Percentiles rank a stretch among this genome's conserved stretches.
phyloP scores from a whole-genome alignment of 2,888 invertebrate genomes.

The Ichneumon xanthorius region DNA sequence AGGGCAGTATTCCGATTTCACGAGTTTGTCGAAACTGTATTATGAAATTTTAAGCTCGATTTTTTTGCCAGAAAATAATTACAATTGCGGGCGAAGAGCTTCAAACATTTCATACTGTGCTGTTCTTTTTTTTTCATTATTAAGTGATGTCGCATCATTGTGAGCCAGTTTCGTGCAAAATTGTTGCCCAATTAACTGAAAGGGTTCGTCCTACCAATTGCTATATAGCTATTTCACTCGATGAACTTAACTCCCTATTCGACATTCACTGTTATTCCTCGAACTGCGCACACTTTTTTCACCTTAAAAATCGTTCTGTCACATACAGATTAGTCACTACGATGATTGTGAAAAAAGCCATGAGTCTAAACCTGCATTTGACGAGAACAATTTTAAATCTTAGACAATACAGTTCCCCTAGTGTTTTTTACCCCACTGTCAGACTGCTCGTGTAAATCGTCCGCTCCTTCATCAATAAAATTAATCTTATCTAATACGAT shows the following conservation, averaged over 20 bases:
- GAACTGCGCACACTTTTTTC: slow-evolving; percentile 32
- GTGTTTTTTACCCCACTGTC: slow-evolving; percentile 32
- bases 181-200: slow-evolving; percentile 24
- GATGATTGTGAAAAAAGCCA: slow-evolving; percentile 5
- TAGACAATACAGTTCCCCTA: slow-evolving; percentile 14
- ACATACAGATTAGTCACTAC: slow-evolving; percentile 26
- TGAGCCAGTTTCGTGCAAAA: slow-evolving; percentile 2
- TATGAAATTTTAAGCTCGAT: not conserved
- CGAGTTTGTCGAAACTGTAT: not conserved
- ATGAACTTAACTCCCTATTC: not conserved
- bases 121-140: not conserved
- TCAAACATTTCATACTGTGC: not conserved
- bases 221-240: not conserved
- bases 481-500: slow-evolving; percentile 42
- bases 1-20: not conserved
- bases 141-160: not conserved
- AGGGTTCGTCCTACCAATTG: slow-evolving; percentile 13
- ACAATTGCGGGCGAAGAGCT: not conserved
- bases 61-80: not conserved
- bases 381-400: slow-evolving; percentile 8
- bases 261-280: slow-evolving; percentile 14
- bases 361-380: slow-evolving; percentile 22
- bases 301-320: slow-evolving; percentile 5
- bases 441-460: slow-evolving; percentile 54
- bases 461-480: slow-evolving; percentile 61